phyloP scores from a whole-genome alignment of 2,888 invertebrate species.

The Campoplex capitator region DNA sequence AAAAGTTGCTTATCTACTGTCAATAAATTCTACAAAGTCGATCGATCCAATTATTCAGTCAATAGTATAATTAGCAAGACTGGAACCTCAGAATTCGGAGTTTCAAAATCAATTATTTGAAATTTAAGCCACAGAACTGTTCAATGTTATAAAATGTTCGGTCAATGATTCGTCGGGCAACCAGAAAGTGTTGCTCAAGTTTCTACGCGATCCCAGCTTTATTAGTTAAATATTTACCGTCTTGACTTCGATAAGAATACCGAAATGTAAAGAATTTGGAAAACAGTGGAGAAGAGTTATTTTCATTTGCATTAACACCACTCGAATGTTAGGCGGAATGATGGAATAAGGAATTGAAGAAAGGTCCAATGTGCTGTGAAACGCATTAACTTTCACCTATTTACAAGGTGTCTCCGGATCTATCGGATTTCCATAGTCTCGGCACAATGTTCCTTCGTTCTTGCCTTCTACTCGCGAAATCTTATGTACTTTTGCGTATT shows the following conservation, averaged over 20 bases:
- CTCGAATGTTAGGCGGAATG: not conserved
- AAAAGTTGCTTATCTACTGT: no score
- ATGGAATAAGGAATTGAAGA: not conserved
- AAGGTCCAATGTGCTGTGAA: slow-evolving; percentile 30
- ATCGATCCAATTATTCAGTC: no score
- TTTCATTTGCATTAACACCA: not conserved
- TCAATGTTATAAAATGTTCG: not conserved
- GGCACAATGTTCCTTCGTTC: not conserved
- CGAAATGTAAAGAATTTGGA: not conserved
- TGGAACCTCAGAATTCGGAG: no score
- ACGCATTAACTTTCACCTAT: slow-evolving; percentile 44
- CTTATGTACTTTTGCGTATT: not conserved
- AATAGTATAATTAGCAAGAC: no score
- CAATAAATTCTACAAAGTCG: no score
- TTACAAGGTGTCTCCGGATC: slow-evolving; percentile 42
- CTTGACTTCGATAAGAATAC: not conserved
- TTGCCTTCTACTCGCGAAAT: not conserved
- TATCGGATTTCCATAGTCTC: slow-evolving; percentile 36
- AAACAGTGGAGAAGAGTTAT: slow-evolving; percentile 3
- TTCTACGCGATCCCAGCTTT: not conserved
- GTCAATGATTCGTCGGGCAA: not conserved
- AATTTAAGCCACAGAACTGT: not conserved
- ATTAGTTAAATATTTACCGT: not conserved
- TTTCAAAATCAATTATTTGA: not conserved
- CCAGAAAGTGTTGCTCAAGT: not conserved